These are phyloP conservation scores for Leucophenga varia DNA, from an alignment of 1,140 invertebrate species.

Conservation along the genomic window DNA sequence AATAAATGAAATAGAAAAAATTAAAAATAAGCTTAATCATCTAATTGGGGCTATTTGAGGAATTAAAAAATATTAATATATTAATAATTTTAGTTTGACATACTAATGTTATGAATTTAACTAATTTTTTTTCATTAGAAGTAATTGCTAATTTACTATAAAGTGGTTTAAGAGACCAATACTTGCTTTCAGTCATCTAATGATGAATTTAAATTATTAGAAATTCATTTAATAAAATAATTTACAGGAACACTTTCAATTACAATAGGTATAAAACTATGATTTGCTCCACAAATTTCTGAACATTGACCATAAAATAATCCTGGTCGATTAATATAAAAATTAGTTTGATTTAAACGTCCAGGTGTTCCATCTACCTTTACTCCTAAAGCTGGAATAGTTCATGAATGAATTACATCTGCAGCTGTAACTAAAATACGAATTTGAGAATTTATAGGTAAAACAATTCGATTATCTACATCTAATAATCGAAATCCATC, in stretches of 20 bases:
- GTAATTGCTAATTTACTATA: slow-evolving; percentile 59
- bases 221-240: slow-evolving; percentile 63
- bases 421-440: slow-evolving; percentile 62
- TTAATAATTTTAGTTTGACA: slow-evolving; percentile 63
- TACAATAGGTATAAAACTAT: slow-evolving; percentile 75
- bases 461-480: slow-evolving; percentile 63
- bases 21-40: slow-evolving; percentile 59
- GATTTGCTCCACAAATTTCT: slow-evolving; percentile 77
- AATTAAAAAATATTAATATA: slow-evolving; percentile 60
- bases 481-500: slow-evolving; percentile 63
- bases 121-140: slow-evolving; percentile 62
- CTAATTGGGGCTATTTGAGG: slow-evolving; percentile 61
- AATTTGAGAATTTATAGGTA: slow-evolving; percentile 62
- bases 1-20: slow-evolving; percentile 58
- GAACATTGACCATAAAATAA: slow-evolving; percentile 73
- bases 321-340: slow-evolving; percentile 62
- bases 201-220: slow-evolving; percentile 58
- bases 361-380: slow-evolving; percentile 70
- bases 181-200: slow-evolving; percentile 67
- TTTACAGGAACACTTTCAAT: slow-evolving; percentile 61
- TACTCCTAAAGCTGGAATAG: slow-evolving; percentile 63
- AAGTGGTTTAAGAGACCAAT: slow-evolving; percentile 61
- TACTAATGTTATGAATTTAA: slow-evolving; percentile 59
- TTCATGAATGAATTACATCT: slow-evolving; percentile 73
- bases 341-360: slow-evolving; percentile 66